Conservation (phyloP, 2,888 invertebrate species). For the Scaptodrosophila latifasciaeformis region DNA sequence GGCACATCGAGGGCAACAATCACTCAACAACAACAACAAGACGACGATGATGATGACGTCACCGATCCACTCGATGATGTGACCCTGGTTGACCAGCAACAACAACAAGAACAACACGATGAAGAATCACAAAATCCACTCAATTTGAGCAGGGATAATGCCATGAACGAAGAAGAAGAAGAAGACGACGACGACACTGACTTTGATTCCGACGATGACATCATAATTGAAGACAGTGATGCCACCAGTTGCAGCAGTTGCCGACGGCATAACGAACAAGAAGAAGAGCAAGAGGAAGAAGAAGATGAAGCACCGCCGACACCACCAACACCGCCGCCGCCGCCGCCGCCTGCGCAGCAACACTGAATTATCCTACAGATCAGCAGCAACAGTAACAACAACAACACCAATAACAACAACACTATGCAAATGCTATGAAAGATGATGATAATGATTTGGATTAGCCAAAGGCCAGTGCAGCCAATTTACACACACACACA, state of each 20-base stretch:
- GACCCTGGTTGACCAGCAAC: background rate
- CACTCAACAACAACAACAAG: constrained; percentile 12
- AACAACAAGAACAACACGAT: too few species aligned
- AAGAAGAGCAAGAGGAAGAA: constrained; percentile 14
- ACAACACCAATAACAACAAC: background rate
- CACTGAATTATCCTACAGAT: too few species aligned
- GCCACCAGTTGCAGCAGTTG: constrained; percentile 58
- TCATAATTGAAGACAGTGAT: constrained; percentile 57
- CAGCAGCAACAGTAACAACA: background rate
- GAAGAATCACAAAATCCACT: too few species aligned
- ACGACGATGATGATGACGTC: background rate
- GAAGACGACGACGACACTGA: constrained; percentile 30
- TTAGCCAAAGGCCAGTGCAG: background rate
- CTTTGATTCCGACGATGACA: constrained; percentile 45
- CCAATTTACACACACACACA: constrained; percentile 3
- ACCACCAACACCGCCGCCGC: constrained; percentile 4
- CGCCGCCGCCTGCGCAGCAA: background rate
- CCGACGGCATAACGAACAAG: constrained; percentile 46
- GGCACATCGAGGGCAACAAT: too few species aligned
- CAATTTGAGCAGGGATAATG: too few species aligned
- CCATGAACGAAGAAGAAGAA: too few species aligned
- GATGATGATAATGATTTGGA: background rate
- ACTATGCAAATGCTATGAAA: background rate
- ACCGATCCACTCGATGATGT: background rate
- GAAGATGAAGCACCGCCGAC: constrained; percentile 7